Percentiles rank a stretch among this genome's conserved stretches.
phyloP scores from a whole-genome alignment of 2,888 invertebrate species.

The Nomada lathburiana region DNA sequence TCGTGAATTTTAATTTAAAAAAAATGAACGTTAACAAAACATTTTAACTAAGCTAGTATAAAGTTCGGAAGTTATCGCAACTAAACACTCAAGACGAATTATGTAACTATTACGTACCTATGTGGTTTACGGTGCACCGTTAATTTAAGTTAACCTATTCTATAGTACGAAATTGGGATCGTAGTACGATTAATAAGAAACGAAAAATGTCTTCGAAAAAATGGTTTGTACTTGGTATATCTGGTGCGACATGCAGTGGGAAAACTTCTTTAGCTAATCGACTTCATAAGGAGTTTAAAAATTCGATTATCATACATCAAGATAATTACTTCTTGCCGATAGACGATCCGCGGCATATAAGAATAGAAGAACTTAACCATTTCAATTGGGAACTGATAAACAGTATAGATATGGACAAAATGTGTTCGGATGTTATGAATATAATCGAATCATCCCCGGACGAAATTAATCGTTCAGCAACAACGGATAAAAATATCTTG shows the following conservation, averaged over 20 bases:
- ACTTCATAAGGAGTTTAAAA: constrained; percentile 84
- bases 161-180: not conserved
- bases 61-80: too few species aligned
- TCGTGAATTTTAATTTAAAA: constrained; percentile 6
- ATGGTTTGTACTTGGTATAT: constrained; percentile 89
- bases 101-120: constrained; percentile 15
- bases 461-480: constrained; percentile 76
- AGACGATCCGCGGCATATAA: constrained; percentile 88
- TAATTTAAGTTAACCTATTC: constrained; percentile 9
- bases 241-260: constrained; percentile 93
- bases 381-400: constrained; percentile 91
- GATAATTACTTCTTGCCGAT: constrained; percentile 91
- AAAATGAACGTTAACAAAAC: not conserved
- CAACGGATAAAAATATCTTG: constrained; percentile 85
- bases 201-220: constrained; percentile 82
- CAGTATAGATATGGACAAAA: constrained; percentile 90
- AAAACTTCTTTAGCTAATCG: constrained; percentile 90
- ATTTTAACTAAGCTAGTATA: not conserved
- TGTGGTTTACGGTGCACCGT: not conserved
- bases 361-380: constrained; percentile 88
- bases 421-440: constrained; percentile 87
- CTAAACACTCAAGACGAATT: too few species aligned
- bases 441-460: constrained; percentile 78
- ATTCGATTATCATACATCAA: constrained; percentile 87
- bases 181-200: not conserved